Evolutionary conservation across 2,113 vertebrate species (phyloP).

Genomic region (Pelecanoides urinatrix): DNA sequence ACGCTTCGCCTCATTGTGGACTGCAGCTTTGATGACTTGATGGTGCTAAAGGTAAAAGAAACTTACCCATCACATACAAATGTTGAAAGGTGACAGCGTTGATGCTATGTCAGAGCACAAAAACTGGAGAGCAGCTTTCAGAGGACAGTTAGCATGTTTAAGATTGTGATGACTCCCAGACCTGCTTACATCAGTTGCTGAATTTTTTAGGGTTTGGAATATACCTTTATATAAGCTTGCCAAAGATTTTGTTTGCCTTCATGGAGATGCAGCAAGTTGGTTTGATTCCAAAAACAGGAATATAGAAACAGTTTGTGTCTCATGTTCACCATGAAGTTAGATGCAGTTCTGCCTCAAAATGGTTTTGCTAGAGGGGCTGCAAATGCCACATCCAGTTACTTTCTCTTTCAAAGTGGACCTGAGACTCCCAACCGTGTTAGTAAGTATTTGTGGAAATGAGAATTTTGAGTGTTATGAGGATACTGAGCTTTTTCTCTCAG

Average conservation of each 20-base stretch:
- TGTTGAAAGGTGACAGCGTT: neutral
- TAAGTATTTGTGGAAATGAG: neutral
- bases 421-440: neutral
- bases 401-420: neutral
- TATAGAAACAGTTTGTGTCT: neutral
- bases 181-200: neutral
- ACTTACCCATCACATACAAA: neutral
- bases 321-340: neutral
- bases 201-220: neutral
- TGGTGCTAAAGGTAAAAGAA: conserved; percentile 85
- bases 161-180: neutral
- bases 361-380: neutral
- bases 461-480: neutral
- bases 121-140: neutral
- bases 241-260: neutral
- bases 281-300: neutral
- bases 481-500: neutral
- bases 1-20: conserved; percentile 87
- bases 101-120: neutral
- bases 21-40: conserved; percentile 93
- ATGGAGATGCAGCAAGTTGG: neutral
- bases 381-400: neutral
- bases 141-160: neutral
- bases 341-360: neutral
- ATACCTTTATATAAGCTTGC: neutral